Evolutionary conservation across 2,888 invertebrate species (phyloP).

Genomic region (Acleris emargana): DNA sequence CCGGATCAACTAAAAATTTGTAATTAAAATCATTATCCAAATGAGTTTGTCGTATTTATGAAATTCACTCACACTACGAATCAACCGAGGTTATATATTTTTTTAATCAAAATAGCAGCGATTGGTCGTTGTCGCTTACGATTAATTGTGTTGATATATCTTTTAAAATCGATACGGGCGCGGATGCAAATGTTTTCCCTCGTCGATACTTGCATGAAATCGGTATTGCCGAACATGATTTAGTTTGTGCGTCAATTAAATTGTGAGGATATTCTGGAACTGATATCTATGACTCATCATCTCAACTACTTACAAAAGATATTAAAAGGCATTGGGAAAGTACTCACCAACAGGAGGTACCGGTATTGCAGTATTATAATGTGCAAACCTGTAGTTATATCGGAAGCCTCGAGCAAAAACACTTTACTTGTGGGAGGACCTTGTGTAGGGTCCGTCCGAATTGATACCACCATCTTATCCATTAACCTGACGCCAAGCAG

Average conservation of each 20-base stretch:
- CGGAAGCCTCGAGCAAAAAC: too few relatives aligned
- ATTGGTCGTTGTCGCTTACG: conserved; percentile 37
- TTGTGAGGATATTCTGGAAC: conserved; percentile 39
- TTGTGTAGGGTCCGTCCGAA: too few relatives aligned
- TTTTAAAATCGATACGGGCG: conserved; percentile 43
- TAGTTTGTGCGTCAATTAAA: conserved; percentile 28
- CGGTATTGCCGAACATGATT: conserved; percentile 22
- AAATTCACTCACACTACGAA: not conserved
- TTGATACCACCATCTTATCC: too few relatives aligned
- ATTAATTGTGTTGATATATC: conserved; percentile 34
- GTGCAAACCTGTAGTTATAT: too few relatives aligned
- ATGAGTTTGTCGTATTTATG: conserved; percentile 7
- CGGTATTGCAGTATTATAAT: too few relatives aligned
- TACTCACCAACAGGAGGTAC: too few relatives aligned
- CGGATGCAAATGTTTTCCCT: conserved; percentile 42
- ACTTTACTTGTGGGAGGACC: too few relatives aligned
- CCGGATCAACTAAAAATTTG: too few relatives aligned
- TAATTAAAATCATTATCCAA: conserved; percentile 15
- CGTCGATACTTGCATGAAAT: conserved; percentile 16
- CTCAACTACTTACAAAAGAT: too few relatives aligned
- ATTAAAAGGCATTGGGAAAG: too few relatives aligned
- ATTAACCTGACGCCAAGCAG: too few relatives aligned
- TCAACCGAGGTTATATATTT: conserved; percentile 35
- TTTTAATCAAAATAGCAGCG: conserved; percentile 14
- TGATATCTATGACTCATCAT: too few relatives aligned